Evolutionary conservation across 2,797 vertebrate species (phyloP), one percentile per base, ranked within the genome.

Genomic region (Adrianichthys oophorus): DNA sequence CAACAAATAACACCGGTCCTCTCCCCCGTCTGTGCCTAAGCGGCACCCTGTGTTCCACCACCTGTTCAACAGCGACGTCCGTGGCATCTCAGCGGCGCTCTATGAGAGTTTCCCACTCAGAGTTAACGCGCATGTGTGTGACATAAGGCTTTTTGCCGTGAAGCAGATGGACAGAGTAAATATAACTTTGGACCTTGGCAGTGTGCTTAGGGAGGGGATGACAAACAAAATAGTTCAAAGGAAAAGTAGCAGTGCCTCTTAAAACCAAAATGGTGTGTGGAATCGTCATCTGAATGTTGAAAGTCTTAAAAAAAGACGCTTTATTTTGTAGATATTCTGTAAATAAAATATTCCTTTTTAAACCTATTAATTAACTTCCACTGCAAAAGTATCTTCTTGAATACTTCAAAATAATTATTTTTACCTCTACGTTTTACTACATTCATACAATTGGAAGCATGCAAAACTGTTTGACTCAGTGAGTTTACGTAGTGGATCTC

Each of bases 141-240:
- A 48, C 62, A 59, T 4, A 15, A 40, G 57, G 59, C 19, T 5
- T 16, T 77, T 72, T 44, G 59, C 50, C 49, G 53, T 54, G 41
- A 72, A 80, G 70, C 75, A 85, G 68, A 82, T 80, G 79, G 79
- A 78, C 62, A 15, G 60, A 75, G 69, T 68, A 82, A 86, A 82
- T 78, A 82, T 73, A 85, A 81, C 76, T 64, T 61, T 46, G 56
- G 56, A 65, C 59, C 61, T 3, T 44, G 56, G 62, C 52, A 53
- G 43, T 15, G 54, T 2, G 17, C 46, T 44, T 52, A 42, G 44
- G 8, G 18, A 37, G 43, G 42, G 63, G 17, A 64, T 52, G 54
- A 73, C 68, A 66, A 41, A 18, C 29, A 43, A n/a, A 53, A 29
- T 64, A 51, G 68, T 37, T 55, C n/a, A 53, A 14, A 45, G 53